Percentiles rank a stretch among this genome's conserved stretches.
Conservation (phyloP, 2,888 invertebrate genomes). For the Mechanitis mazaeus region DNA sequence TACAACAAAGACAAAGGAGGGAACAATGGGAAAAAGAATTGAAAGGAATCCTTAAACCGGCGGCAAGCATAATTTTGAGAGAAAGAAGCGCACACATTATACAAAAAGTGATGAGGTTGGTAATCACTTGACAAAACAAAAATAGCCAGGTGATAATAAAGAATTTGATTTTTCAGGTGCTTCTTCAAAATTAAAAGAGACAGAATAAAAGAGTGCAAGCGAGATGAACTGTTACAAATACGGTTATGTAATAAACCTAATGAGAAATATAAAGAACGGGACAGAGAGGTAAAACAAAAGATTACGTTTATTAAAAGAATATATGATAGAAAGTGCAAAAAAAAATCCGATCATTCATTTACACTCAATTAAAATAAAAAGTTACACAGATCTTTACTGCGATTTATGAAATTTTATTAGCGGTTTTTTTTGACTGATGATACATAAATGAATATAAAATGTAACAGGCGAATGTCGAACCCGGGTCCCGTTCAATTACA, state of each 20-base stretch:
- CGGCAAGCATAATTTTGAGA: conserved; percentile 40
- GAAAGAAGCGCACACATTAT: conserved; percentile 47
- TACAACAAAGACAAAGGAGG: conserved; percentile 36
- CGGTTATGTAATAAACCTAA: conserved; percentile 33
- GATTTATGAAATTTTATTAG: no score
- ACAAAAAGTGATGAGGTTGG: conserved; percentile 48
- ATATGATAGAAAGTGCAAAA: no score
- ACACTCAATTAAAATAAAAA: no score
- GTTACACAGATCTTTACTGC: no score
- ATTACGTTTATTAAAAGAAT: no score
- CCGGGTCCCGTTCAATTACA: no score
- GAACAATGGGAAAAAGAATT: conserved; percentile 51
- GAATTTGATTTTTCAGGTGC: conserved; percentile 32
- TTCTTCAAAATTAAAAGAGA: conserved; percentile 53
- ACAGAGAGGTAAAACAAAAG: conserved; percentile 37
- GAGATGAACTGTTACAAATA: conserved; percentile 46
- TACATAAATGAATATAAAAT: no score
- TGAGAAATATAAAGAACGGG: conserved; percentile 25
- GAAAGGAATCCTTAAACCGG: conserved; percentile 39
- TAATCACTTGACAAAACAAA: neutral
- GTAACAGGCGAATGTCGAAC: no score
- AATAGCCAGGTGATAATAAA: neutral
- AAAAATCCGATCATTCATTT: no score
- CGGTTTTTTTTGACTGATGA: no score
- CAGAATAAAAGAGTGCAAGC: conserved; percentile 38